Conservation (phyloP, 2,797 vertebrate species). For the Selene dorsalis region DNA sequence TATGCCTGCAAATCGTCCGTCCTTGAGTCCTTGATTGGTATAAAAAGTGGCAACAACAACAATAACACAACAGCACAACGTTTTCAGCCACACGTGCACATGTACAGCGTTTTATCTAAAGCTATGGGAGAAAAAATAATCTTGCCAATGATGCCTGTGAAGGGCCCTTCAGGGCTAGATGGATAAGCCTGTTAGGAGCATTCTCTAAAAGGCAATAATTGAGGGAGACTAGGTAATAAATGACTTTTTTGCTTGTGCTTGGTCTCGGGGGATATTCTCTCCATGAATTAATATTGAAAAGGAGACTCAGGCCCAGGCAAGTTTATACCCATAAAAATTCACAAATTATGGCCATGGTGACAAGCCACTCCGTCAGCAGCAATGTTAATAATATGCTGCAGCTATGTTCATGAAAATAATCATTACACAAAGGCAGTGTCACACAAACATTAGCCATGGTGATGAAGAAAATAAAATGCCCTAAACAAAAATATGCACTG, state of each 20-base stretch:
- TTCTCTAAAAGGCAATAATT: constrained; percentile 79
- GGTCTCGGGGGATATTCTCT: constrained; percentile 75
- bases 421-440: constrained; percentile 70
- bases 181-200: constrained; percentile 79
- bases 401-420: constrained; percentile 75
- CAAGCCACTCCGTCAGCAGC: constrained; percentile 80
- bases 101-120: constrained; percentile 49
- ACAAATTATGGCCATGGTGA: constrained; percentile 83
- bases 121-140: constrained; percentile 66
- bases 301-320: constrained; percentile 58
- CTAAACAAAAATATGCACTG: constrained; percentile 27
- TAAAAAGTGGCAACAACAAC: constrained; percentile 26
- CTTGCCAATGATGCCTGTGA: constrained; percentile 59
- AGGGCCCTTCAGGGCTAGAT: constrained; percentile 75
- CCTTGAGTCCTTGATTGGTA: constrained; percentile 8
- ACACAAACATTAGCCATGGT: constrained; percentile 41
- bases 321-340: constrained; percentile 83
- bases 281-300: constrained; percentile 83
- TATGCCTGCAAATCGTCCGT: constrained; percentile 30
- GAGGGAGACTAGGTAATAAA: constrained; percentile 77
- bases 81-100: background rate
- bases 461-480: constrained; percentile 27
- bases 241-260: constrained; percentile 65
- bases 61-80: background rate
- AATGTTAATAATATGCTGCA: constrained; percentile 81